Evolutionary conservation across 2,888 invertebrate genomes (phyloP).

Genomic region (Teinopalpus imperialis): DNA sequence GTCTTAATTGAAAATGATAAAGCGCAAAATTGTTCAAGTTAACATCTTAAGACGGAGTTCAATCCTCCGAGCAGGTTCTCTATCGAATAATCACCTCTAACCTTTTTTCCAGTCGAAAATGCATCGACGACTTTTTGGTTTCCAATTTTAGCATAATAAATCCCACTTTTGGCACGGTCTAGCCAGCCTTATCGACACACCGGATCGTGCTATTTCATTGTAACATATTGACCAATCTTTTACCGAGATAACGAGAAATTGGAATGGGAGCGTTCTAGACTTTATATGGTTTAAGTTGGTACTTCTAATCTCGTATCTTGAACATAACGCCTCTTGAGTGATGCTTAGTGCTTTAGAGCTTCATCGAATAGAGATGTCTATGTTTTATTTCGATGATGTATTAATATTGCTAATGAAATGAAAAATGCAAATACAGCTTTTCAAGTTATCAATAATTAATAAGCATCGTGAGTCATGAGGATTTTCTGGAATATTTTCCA

Average conservation of each 20-base stretch:
- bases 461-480: background rate
- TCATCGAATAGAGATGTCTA: no score
- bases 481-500: constrained; percentile 4
- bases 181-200: constrained; percentile 47
- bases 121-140: constrained; percentile 45
- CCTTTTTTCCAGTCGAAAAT: constrained; percentile 23
- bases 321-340: constrained; percentile 27
- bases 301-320: constrained; percentile 17
- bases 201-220: constrained; percentile 47
- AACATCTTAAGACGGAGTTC: background rate
- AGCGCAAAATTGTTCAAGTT: background rate
- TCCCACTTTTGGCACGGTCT: constrained; percentile 58
- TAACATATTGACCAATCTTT: constrained; percentile 53
- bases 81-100: constrained; percentile 20
- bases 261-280: constrained; percentile 27
- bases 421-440: no score
- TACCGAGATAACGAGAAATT: constrained; percentile 56
- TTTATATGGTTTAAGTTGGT: constrained; percentile 9
- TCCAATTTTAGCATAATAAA: constrained; percentile 58
- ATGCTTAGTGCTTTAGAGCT: constrained; percentile 32
- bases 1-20: background rate
- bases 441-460: constrained; percentile 21
- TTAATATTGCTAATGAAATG: no score
- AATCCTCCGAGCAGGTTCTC: constrained; percentile 5
- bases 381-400: no score